Percentiles rank a stretch among this genome's conserved stretches.
These are phyloP conservation scores for Empidonax alnorum DNA, from an alignment of 2,113 vertebrate species.

Conservation along the genomic window DNA sequence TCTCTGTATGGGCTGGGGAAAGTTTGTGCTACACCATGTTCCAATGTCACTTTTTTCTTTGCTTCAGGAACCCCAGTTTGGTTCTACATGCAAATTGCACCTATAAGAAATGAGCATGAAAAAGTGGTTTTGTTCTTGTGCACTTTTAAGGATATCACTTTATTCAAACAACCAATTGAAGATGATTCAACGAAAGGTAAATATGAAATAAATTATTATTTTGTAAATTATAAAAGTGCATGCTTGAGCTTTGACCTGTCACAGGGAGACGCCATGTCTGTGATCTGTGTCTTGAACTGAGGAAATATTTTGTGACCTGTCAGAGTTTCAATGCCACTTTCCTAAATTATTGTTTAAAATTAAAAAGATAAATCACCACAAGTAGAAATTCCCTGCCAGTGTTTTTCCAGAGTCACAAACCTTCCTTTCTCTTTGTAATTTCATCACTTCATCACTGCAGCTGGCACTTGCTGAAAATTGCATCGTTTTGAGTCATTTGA, in stretches of 20 bases:
- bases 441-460: neutral
- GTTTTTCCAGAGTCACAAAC: neutral
- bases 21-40: neutral
- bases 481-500: neutral
- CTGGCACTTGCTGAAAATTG: neutral
- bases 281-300: neutral
- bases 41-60: conserved; percentile 6
- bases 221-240: neutral
- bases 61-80: conserved; percentile 92
- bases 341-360: neutral
- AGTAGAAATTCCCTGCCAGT: neutral
- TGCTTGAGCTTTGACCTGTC: neutral
- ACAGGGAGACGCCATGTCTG: neutral
- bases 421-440: neutral
- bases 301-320: neutral
- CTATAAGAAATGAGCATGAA: conserved; percentile 97
- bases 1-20: neutral
- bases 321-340: neutral
- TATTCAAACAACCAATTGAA: conserved; percentile 97
- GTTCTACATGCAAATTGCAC: conserved; percentile 99
- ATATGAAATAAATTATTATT: neutral
- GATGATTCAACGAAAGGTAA: conserved; percentile 95
- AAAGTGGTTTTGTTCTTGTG: conserved; percentile 97
- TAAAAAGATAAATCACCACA: neutral
- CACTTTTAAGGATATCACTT: conserved; percentile 97